These are phyloP conservation scores for Lophius americanus DNA, from an alignment of 2,797 vertebrate species.

Conservation along the genomic window DNA sequence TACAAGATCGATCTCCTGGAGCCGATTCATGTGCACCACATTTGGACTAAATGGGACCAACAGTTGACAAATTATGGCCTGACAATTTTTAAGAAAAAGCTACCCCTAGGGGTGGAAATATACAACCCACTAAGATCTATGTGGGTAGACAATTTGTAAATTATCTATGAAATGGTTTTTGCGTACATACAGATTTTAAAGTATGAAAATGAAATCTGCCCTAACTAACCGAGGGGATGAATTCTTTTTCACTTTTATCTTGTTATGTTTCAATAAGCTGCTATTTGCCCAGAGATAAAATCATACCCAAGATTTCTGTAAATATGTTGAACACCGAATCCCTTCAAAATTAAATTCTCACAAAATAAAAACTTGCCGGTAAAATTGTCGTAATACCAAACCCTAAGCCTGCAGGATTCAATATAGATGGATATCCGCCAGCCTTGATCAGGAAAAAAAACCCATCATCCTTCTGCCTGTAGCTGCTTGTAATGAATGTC, in stretches of 20 bases:
- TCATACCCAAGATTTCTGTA: slow-evolving; percentile 12
- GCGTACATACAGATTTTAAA: too few relatives aligned
- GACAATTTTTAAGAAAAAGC: too few relatives aligned
- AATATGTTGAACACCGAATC: neutral
- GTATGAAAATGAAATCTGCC: too few relatives aligned
- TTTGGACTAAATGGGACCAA: too few relatives aligned
- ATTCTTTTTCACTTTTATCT: neutral
- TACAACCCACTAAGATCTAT: too few relatives aligned
- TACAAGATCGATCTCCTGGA: too few relatives aligned
- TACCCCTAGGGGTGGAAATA: too few relatives aligned
- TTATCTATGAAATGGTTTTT: too few relatives aligned
- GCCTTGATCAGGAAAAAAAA: slow-evolving; percentile 48
- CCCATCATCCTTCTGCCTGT: slow-evolving; percentile 36
- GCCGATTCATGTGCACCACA: too few relatives aligned
- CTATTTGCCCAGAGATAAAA: slow-evolving; percentile 1
- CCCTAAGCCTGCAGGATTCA: slow-evolving; percentile 15
- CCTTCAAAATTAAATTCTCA: slow-evolving; percentile 10
- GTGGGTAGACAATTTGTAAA: too few relatives aligned
- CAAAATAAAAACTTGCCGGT: slow-evolving; percentile 23
- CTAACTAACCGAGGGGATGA: too few relatives aligned
- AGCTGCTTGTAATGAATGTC: slow-evolving; percentile 58
- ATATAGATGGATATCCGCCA: slow-evolving; percentile 21
- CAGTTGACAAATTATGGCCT: too few relatives aligned
- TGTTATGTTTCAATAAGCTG: neutral
- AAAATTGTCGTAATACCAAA: slow-evolving; percentile 35